phyloP scores from a whole-genome alignment of 2,888 invertebrate genomes.

The Rotaria socialis region DNA sequence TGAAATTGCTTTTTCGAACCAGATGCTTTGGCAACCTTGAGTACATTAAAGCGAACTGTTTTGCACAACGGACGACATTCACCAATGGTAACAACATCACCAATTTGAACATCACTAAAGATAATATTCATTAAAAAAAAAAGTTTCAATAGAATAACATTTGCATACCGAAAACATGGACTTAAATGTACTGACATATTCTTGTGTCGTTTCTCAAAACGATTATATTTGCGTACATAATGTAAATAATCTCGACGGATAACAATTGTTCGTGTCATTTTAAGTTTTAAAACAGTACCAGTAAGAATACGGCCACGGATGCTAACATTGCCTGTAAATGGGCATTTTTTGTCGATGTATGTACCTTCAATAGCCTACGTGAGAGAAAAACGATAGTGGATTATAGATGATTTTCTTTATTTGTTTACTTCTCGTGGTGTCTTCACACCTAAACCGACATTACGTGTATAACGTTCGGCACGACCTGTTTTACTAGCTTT shows the following conservation, averaged over 20 bases:
- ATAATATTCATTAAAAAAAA: too few relatives aligned
- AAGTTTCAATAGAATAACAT: too few relatives aligned
- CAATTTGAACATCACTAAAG: slow-evolving; percentile 83
- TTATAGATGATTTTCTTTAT: background rate
- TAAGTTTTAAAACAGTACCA: slow-evolving; percentile 91
- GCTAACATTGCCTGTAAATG: slow-evolving; percentile 95
- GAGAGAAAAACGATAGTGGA: background rate
- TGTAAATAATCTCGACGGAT: slow-evolving; percentile 96
- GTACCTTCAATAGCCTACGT: slow-evolving; percentile 86
- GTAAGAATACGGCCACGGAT: slow-evolving; percentile 95
- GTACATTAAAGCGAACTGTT: slow-evolving; percentile 95
- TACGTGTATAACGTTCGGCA: slow-evolving; percentile 73
- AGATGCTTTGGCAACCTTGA: slow-evolving; percentile 90
- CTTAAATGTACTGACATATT: slow-evolving; percentile 98
- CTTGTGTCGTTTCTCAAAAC: slow-evolving; percentile 96
- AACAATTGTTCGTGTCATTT: slow-evolving; percentile 97
- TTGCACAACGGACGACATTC: slow-evolving; percentile 97
- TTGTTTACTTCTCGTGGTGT: slow-evolving; percentile 82
- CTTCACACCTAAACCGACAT: slow-evolving; percentile 91
- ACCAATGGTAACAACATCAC: slow-evolving; percentile 95
- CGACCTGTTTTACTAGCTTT: slow-evolving; percentile 1
- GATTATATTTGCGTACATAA: slow-evolving; percentile 92
- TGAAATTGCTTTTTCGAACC: slow-evolving; percentile 85
- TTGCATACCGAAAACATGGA: slow-evolving; percentile 83
- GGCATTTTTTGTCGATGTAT: slow-evolving; percentile 99